Base-by-base conservation (phyloP, 2,888 invertebrate genomes). In the Stenodema calcarata region DNA sequence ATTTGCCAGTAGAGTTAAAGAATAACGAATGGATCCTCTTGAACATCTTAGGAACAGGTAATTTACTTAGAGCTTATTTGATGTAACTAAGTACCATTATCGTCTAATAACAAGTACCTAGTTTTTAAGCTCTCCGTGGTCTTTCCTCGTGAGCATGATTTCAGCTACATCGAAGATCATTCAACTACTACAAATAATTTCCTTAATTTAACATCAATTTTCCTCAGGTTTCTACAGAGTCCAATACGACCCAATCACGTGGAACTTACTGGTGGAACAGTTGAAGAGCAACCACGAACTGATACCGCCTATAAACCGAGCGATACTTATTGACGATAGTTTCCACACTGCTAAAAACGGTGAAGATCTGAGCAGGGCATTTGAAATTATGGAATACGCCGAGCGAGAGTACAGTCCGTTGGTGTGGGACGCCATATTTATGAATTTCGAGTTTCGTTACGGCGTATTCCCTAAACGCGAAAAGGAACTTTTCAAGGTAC, bases 21-120 rank as follows among this genome's bases (percentile, higher is more conserved):
- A 23, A 85, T 4, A 30, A 80, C 35, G 70, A 80, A 12, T 86
- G 86, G 86, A 81, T 86, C n/a, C 9, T 86, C 16, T 27, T 86
- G 14, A 86, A 86, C 47, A 30, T 86, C 16, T 14, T 81, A 69
- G 54, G 42, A 16, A n/a, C 30, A 30, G 86, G 86, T 35, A 35
- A 35, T 35, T 35, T 7, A 35, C 7, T 35, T 35, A 7, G 35
- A 35, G 35, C 35, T 35, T 35, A 35, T 35, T 35, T n/a, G n/a
- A n/a, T n/a, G n/a, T n/a, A n/a, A n/a, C n/a, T n/a, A n/a, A n/a
- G n/a, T n/a, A n/a, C n/a, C n/a, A n/a, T n/a, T n/a, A n/a, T n/a
- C n/a, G n/a, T n/a, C n/a, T n/a, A n/a, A n/a, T n/a, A n/a, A n/a
- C n/a, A n/a, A n/a, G n/a, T n/a, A n/a, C n/a, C n/a, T n/a, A n/a